phyloP scores from a whole-genome alignment of 2,888 invertebrate genomes.

The Rotaria sp. region DNA sequence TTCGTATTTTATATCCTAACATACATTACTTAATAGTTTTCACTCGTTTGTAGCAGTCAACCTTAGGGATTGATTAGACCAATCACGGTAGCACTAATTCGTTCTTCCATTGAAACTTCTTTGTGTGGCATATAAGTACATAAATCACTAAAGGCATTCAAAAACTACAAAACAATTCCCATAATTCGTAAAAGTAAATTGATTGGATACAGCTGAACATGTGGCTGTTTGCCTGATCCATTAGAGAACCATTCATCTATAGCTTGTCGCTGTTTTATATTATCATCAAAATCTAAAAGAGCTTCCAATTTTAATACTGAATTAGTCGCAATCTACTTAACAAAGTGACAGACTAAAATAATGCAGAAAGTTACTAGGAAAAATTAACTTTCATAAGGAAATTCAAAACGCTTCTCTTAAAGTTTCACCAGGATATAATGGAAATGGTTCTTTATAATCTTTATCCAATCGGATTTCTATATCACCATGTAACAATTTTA shows the following conservation, averaged over 20 bases:
- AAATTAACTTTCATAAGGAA: not conserved
- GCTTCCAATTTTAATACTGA: constrained; percentile 56
- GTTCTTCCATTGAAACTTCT: too few species aligned
- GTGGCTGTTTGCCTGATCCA: constrained; percentile 56
- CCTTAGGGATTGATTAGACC: too few species aligned
- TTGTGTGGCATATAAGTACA: too few species aligned
- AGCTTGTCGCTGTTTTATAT: constrained; percentile 52
- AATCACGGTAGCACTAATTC: too few species aligned
- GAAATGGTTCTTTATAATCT: constrained; percentile 56
- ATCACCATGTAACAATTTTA: constrained; percentile 56
- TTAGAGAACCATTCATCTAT: constrained; percentile 60
- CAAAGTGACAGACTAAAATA: constrained; percentile 46
- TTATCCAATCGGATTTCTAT: constrained; percentile 57
- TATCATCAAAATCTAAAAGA: constrained; percentile 55
- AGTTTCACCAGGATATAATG: constrained; percentile 59
- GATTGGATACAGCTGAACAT: too few species aligned
- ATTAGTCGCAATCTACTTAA: constrained; percentile 56
- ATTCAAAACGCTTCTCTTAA: constrained; percentile 41
- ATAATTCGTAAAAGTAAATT: too few species aligned
- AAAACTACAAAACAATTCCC: too few species aligned
- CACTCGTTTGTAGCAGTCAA: too few species aligned
- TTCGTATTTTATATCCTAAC: too few species aligned
- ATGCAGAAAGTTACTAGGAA: not conserved
- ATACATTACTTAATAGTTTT: too few species aligned
- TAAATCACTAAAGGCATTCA: too few species aligned